Evolutionary conservation across 2,888 invertebrate genomes (phyloP), one percentile per base, ranked within the genome.

Genomic region (Melikaiella ostensackeni): DNA sequence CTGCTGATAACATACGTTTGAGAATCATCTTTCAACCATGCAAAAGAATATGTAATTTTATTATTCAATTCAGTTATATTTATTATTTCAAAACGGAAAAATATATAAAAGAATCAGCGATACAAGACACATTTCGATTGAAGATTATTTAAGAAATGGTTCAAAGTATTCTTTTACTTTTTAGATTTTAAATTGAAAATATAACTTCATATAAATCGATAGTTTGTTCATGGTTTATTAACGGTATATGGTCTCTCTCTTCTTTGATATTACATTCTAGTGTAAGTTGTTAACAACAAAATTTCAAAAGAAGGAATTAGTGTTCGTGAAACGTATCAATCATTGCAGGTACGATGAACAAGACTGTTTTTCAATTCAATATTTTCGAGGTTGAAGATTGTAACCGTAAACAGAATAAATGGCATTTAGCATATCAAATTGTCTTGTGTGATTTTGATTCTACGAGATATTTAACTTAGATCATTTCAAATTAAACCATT

Each of bases 361-460:
- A 81, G 79, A 82, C 80, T 83, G 77, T 75, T 76, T 80, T 74
- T 76, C 57, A 50, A 75, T 79, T 79, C 27, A 42, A 79, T 77
- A 75, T 57, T 80, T 79, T 75, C 80, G 76, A 81, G 80, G 77
- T 77, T 82, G 77, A 78, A 74, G 35, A 63, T 79, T 81, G 78
- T 82, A 76, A 82, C 77, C 75, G 75, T 73, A 79, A 77, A 76
- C 79, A 78, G 78, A 80, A 77, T 80, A 81, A 79, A 82, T 75
- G 77, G 80, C 80, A 84, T 85, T 84, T 81, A 82, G 42, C 75
- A 77, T 80, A 80, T n/a, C 33, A 75, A n/a, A 30, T 70, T 33
- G 27, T 30, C 19, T 11, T 70, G 24, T 66, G 9, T n/a, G n/a
- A 30, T n/a, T 70, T 30, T 64, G 6, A 64, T 64, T 64, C 6